phyloP scores from a whole-genome alignment of 2,797 vertebrate species.

The Amniataba percoides region DNA sequence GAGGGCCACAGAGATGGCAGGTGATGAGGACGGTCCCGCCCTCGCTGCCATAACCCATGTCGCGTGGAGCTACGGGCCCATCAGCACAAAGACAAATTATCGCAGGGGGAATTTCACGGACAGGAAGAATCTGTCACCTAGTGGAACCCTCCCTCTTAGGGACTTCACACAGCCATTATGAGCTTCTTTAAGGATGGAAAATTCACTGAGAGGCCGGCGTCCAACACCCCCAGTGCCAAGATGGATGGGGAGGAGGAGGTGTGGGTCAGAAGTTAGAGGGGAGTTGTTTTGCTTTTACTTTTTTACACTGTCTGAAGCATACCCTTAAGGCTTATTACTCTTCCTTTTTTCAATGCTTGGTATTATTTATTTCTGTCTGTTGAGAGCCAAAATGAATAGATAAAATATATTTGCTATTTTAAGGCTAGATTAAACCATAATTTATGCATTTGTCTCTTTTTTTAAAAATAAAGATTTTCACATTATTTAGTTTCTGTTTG shows the following conservation, averaged over 20 bases:
- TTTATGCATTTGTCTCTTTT: background rate
- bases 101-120: conserved; percentile 87
- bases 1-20: conserved; percentile 94
- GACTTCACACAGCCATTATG: conserved; percentile 85
- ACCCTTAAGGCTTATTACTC: conserved; percentile 21
- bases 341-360: background rate
- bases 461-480: conserved; percentile 14
- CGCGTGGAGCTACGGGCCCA: conserved; percentile 89
- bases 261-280: conserved; percentile 70
- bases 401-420: background rate
- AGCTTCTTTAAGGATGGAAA: conserved; percentile 82
- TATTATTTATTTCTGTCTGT: conserved; percentile 20
- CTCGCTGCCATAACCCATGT: conserved; percentile 88
- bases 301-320: conserved; percentile 46
- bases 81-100: conserved; percentile 96
- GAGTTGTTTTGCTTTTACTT: conserved; percentile 69
- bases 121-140: conserved; percentile 89
- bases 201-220: conserved; percentile 74
- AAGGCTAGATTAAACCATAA: background rate
- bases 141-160: conserved; percentile 83
- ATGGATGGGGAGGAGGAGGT: conserved; percentile 71
- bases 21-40: conserved; percentile 93
- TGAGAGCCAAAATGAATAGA: background rate
- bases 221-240: conserved; percentile 67
- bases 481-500: conserved; percentile 5